These are phyloP conservation scores for Bombus waltoni DNA, from an alignment of 1,140 invertebrate genomes.

Conservation along the genomic window DNA sequence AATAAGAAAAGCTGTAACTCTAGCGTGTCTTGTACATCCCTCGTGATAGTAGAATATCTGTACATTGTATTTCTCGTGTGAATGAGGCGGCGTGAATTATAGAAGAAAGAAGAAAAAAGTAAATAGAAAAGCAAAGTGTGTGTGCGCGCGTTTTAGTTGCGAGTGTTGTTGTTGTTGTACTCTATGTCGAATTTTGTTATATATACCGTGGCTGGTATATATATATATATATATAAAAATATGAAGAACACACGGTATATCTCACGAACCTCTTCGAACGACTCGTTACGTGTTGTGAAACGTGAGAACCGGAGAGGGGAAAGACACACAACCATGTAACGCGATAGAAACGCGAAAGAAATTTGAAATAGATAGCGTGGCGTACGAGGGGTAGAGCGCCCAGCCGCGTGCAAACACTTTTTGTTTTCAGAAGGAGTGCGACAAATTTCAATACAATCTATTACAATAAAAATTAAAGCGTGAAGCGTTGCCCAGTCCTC, in stretches of 20 bases:
- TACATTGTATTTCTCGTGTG: conserved; percentile 74
- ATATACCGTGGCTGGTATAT: conserved; percentile 47
- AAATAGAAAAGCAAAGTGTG: conserved; percentile 61
- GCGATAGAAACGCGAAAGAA: not conserved
- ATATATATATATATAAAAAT: conserved; percentile 23
- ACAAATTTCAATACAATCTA: conserved; percentile 64
- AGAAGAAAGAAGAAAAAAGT: no score
- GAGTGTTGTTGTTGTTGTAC: conserved; percentile 66
- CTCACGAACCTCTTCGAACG: conserved; percentile 37
- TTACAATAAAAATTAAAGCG: conserved; percentile 66
- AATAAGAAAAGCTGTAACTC: not conserved
- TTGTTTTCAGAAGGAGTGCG: conserved; percentile 58
- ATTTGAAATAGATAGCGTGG: not conserved
- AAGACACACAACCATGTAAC: not conserved
- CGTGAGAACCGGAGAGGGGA: no score
- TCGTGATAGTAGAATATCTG: conserved; percentile 72
- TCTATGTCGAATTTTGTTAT: conserved; percentile 72
- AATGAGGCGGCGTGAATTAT: conserved; percentile 59
- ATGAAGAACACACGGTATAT: conserved; percentile 28
- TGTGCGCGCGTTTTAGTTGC: conserved; percentile 66
- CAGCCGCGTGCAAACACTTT: conserved; percentile 27
- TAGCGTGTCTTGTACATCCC: conserved; percentile 66
- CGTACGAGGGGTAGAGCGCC: not conserved
- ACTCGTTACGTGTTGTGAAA: conserved; percentile 37
- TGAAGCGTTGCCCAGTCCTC: conserved; percentile 56